Base-by-base conservation (phyloP, 2,113 vertebrate species). In the Beaufortia kweichowensis region DNA sequence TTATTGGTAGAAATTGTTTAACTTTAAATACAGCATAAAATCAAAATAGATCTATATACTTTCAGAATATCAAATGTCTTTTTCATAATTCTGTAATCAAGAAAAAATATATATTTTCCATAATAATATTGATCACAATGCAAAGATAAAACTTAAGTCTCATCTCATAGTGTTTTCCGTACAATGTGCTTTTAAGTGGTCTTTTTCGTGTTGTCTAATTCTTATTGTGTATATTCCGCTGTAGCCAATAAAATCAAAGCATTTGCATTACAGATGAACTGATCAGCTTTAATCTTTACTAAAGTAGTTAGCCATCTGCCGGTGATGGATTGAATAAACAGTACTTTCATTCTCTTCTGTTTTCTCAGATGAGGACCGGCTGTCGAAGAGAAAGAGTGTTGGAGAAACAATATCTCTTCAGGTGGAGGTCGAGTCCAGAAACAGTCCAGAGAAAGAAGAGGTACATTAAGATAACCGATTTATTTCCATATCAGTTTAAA, bases 361-460 rank as follows among this genome's bases (percentile, higher is more conserved):
- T n/a, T n/a, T n/a, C n/a, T n/a, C 81, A 98, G 96, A 98, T 81
- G 96, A 98, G 83, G 96, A 98, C 65, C 92, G 96, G 0, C 88
- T 98, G 68, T 97, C 96, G 6, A 98, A 98, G 89, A 94, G 96
- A 75, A 98, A 96, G 85, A 98, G 96, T 88, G 94, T 97, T 0
- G 96, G 95, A 0, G 96, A 98, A 79, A 98, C 96, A 56, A 97
- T 98, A 82, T 98, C 96, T 2, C 91, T 98, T 70, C 96, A 98
- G 89, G 95, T 96, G 10, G 96, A 98, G 84, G 93, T 97, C 55
- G 96, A 98, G 78, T 97, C 96, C 0, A 89, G 95, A 48, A 97
- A 96, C 88, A 98, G 96, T 75, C 96, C 96, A 0, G 96, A 98
- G 84, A 95, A 95, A 79, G 96, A 98, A 73, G 95, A 98, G 93